Percentiles rank a stretch among this genome's conserved stretches.
Conservation (phyloP, 1,140 invertebrate genomes). For the Zaprionus taronus region DNA sequence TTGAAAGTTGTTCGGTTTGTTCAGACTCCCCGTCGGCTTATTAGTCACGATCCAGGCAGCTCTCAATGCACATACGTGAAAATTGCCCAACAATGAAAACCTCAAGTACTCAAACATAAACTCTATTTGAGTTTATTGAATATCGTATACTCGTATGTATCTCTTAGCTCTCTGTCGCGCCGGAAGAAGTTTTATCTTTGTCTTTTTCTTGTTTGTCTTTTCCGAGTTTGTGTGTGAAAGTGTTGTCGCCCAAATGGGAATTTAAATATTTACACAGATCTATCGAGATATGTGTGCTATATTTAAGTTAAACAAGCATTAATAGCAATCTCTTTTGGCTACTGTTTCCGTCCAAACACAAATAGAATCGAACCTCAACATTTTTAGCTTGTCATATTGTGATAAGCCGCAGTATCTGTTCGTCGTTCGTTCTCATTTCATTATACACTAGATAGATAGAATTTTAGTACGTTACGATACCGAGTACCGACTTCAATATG, state of each 20-base stretch:
- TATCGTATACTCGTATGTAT: background rate
- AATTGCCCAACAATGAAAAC: conserved; percentile 51
- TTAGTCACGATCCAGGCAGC: conserved; percentile 67
- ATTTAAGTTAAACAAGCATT: conserved; percentile 60
- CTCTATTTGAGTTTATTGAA: conserved; percentile 52
- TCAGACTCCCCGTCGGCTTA: conserved; percentile 69
- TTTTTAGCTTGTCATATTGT: conserved; percentile 33
- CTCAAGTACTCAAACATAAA: conserved; percentile 17
- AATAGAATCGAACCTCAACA: conserved; percentile 64
- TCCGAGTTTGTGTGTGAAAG: conserved; percentile 30
- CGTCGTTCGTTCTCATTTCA: background rate
- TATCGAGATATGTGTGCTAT: conserved; percentile 41
- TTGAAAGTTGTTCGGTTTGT: conserved; percentile 65
- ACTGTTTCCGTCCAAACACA: conserved; percentile 54
- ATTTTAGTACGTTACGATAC: background rate
- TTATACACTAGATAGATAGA: background rate
- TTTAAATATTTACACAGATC: conserved; percentile 77
- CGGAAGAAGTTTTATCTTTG: conserved; percentile 67
- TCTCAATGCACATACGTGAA: conserved; percentile 58
- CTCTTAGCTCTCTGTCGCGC: conserved; percentile 23
- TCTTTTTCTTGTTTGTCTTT: conserved; percentile 53
- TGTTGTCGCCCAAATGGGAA: conserved; percentile 46
- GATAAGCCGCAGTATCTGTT: conserved; percentile 31
- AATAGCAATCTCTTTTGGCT: conserved; percentile 70
- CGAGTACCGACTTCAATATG: background rate